Evolutionary conservation across 2,888 invertebrate genomes (phyloP), one percentile per base, ranked within the genome.

Genomic region (Epinotia demarniana): DNA sequence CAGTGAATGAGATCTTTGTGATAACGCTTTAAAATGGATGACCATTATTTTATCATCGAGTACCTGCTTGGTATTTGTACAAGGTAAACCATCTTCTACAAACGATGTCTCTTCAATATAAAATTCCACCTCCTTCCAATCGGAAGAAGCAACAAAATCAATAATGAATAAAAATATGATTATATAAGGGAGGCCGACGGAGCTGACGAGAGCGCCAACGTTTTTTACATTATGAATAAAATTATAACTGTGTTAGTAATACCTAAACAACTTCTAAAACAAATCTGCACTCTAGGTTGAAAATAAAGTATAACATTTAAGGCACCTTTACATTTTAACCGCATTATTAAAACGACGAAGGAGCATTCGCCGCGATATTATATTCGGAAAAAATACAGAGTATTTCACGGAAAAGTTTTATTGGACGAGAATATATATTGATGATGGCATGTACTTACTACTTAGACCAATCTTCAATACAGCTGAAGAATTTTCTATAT

Each of bases 101-200:
- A 61, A 39, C n/a, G n/a, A 18, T 62, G 39, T 9, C 8, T 9
- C 8, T 39, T 9, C 18, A 6, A 12, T 3, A 46, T 13, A 63
- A 46, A 5, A 19, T 33, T 39, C 13, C n/a, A 18, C 43, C 43
- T 3, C 18, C 53, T 12, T 53, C 11, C 3, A 66, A 3, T 67
- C 11, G 27, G 18, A 55, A 57, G 18, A 39, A n/a, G n/a, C 33
- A 13, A 55, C 18, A 55, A 67, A 67, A 33, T 68, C 57, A 57
- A 58, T 57, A 39, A 57, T 19, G 19, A 68, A 19, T 57, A 67
- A 57, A 53, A 57, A 55, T 13, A 57, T 27, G 49, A 58, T 39
- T 19, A 46, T 11, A 43, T 68, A 60, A 68, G 18, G 19, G 19
- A 43, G 68, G 13, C 13, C n/a, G 8, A 19, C 57, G 33, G 18